Evolutionary conservation across 2,797 vertebrate species (phyloP).

Genomic region (Acanthornis magna): DNA sequence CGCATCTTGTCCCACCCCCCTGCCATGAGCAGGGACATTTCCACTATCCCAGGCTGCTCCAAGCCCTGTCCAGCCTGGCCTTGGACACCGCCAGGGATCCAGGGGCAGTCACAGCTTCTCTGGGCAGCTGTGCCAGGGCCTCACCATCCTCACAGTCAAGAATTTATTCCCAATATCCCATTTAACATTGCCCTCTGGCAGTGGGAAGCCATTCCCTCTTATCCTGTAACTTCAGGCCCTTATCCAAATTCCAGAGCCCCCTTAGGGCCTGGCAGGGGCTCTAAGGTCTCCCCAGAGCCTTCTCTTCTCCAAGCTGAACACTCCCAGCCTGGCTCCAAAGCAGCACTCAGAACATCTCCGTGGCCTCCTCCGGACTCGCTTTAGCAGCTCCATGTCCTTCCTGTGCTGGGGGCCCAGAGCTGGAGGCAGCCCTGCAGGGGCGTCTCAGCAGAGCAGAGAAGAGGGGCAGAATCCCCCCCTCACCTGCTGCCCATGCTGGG

Average conservation of each 20-base stretch:
- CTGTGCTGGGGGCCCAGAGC: not conserved
- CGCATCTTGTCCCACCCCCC: not conserved
- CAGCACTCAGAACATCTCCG: accelerated
- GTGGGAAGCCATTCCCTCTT: not conserved
- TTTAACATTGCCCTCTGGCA: not conserved
- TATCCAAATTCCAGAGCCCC: not conserved
- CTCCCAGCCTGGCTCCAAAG: not conserved
- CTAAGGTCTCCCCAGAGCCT: accelerated
- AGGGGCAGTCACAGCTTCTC: not conserved
- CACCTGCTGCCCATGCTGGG: not conserved
- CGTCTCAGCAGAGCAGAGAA: accelerated
- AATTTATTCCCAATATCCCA: not conserved
- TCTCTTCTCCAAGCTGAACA: not conserved
- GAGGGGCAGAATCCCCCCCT: too few species aligned
- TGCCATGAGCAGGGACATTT: not conserved
- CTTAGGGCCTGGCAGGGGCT: not conserved
- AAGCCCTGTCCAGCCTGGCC: not conserved
- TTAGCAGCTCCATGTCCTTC: not conserved
- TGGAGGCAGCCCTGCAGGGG: not conserved
- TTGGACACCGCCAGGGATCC: too few species aligned
- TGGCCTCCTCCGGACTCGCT: accelerated
- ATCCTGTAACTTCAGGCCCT: not conserved
- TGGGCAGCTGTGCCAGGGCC: accelerated
- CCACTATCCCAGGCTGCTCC: accelerated
- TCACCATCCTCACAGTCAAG: accelerated